Evolutionary conservation across 2,888 invertebrate genomes (phyloP).

Genomic region (Spodoptera littoralis): DNA sequence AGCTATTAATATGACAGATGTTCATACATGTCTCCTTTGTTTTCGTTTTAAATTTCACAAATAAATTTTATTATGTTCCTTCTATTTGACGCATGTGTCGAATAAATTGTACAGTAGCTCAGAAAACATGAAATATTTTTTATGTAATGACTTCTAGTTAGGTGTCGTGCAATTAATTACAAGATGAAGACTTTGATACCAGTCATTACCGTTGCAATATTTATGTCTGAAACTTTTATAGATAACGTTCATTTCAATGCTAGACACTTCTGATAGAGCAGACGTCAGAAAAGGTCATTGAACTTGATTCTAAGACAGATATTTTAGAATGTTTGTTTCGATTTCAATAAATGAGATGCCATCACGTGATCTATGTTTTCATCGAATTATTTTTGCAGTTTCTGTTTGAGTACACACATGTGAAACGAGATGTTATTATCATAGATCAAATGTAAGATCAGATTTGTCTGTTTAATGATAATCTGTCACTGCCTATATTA

Average conservation of each 20-base stretch:
- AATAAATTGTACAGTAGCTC: slow-evolving; percentile 23
- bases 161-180: slow-evolving; percentile 33
- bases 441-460: slow-evolving; percentile 21
- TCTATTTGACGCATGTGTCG: slow-evolving; percentile 41
- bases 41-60: slow-evolving; percentile 54
- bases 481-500: slow-evolving; percentile 25
- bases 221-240: slow-evolving; percentile 35
- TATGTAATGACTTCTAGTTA: slow-evolving; percentile 12
- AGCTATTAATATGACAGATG: slow-evolving; percentile 66
- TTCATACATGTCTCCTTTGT: slow-evolving; percentile 56
- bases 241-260: slow-evolving; percentile 18
- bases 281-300: slow-evolving; percentile 45
- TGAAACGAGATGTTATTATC: slow-evolving; percentile 13
- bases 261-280: slow-evolving; percentile 28
- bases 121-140: slow-evolving; percentile 22
- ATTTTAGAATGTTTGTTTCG: slow-evolving; percentile 36
- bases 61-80: slow-evolving; percentile 42
- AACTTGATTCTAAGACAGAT: slow-evolving; percentile 29
- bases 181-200: slow-evolving; percentile 36
- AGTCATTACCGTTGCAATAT: slow-evolving; percentile 34
- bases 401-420: slow-evolving; percentile 3
- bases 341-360: slow-evolving; percentile 22
- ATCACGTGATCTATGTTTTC: slow-evolving; percentile 26
- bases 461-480: slow-evolving; percentile 16
- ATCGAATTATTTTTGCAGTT: slow-evolving; percentile 7